Percentiles rank a stretch among this genome's conserved stretches.
Evolutionary conservation across 2,888 invertebrate genomes (phyloP).

Genomic region (Meloe dianella): DNA sequence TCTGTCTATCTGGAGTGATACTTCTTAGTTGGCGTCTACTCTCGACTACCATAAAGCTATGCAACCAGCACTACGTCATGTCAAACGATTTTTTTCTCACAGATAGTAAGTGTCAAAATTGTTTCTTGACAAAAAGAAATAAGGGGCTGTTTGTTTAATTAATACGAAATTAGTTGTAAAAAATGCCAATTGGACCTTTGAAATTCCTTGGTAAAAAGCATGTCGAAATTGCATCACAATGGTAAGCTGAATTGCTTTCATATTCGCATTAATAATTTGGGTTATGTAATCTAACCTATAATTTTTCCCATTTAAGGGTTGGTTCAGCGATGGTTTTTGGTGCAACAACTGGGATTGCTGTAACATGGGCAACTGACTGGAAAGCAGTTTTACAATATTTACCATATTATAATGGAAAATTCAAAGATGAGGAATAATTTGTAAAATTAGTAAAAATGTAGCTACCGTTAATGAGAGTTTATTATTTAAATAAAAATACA

Average conservation of each 20-base stretch:
- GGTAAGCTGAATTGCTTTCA: slow-evolving; percentile 50
- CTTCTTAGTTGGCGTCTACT: too few species aligned
- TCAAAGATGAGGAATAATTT: slow-evolving; percentile 59
- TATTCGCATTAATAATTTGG: slow-evolving; percentile 6
- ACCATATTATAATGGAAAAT: slow-evolving; percentile 80
- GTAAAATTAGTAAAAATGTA: slow-evolving; percentile 11
- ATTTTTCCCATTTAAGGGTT: slow-evolving; percentile 55
- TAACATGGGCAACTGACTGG: slow-evolving; percentile 83
- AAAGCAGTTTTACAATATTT: slow-evolving; percentile 72
- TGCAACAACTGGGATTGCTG: slow-evolving; percentile 64
- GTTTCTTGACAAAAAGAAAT: not conserved
- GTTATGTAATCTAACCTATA: slow-evolving; percentile 19
- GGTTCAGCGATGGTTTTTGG: slow-evolving; percentile 71
- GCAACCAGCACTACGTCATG: not conserved
- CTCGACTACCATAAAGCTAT: not conserved
- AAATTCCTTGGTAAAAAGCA: slow-evolving; percentile 66
- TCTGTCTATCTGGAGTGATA: not conserved
- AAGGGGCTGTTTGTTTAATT: not conserved
- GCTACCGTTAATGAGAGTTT: not conserved
- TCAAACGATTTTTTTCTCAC: not conserved
- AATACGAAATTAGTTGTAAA: slow-evolving; percentile 11
- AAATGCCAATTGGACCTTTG: slow-evolving; percentile 36
- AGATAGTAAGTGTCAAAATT: not conserved
- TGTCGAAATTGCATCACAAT: slow-evolving; percentile 63
- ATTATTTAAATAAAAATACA: slow-evolving; percentile 2